Evolutionary conservation across 2,797 vertebrate species (phyloP), one percentile per base, ranked within the genome.

Genomic region (Sphenodon punctatus): DNA sequence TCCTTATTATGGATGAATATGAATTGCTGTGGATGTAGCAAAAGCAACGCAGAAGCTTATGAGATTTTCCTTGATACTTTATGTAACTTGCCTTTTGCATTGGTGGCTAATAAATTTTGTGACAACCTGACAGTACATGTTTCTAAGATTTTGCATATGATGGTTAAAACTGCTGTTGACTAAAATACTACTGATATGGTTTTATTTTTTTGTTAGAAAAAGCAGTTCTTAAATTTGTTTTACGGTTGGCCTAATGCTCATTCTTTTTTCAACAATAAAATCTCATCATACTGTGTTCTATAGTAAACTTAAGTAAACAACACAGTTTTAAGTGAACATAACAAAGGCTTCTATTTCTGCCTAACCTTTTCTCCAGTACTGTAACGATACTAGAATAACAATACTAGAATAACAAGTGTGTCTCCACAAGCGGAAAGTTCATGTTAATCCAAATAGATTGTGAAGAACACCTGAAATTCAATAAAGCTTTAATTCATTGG

Each of bases 141-240:
- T 59, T 83, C 77, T 43, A 65, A 84, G 77, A 87, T 79, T 87
- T 89, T 70, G 30, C 45, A 84, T 34, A 58, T 60, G 45, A 79
- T 77, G 30, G 12, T 58, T 86, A 60, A 80, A 60, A 75, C 45
- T 78, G 12, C 81, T 87, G 65, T 12, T 30, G 61, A 48, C 45
- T 67, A 69, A 89, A 87, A 42, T 66, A 39, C 22, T 3, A 30
- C 39, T 81, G 80, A 71, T 39, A 71, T n/a, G 51, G 45, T 56
- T 38, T 80, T 84, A 58, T 64, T 87, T 86, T 82, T 77, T 22
- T 34, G 22, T 23, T 83, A 22, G 86, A 86, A 1, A 36, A 36
- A 2, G 17, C 34, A 43, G 27, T 58, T 56, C n/a, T 80, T 22
- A 7, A 60, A 51, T 86, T 85, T 85, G 20, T 48, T 88, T 53